Conservation (phyloP, 2,797 vertebrate species). For the Yasuhikotakia modesta region DNA sequence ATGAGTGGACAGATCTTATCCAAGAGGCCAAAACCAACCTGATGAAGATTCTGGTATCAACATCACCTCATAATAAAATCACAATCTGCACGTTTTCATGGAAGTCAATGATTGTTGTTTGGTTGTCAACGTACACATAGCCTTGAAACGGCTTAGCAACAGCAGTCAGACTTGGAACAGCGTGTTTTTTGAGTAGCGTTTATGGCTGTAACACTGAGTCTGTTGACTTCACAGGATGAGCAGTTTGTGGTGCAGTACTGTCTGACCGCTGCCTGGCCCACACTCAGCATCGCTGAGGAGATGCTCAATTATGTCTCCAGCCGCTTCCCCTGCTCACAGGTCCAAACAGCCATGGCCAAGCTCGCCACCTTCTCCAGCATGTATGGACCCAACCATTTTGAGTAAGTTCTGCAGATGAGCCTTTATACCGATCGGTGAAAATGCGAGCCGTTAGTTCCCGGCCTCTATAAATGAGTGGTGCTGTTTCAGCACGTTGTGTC, state of each 20-base stretch:
- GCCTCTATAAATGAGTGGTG: too few species aligned
- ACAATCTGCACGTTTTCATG: too few species aligned
- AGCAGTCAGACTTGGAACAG: too few species aligned
- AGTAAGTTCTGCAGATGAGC: conserved; percentile 71
- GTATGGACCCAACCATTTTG: conserved; percentile 86
- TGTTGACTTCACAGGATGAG: conserved; percentile 78
- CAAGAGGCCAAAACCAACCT: conserved; percentile 89
- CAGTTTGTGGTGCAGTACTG: conserved; percentile 93
- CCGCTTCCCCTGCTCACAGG: conserved; percentile 73
- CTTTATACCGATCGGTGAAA: background rate
- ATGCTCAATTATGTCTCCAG: conserved; percentile 86
- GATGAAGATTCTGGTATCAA: conserved; percentile 85
- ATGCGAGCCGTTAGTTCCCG: too few species aligned
- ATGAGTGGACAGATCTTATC: conserved; percentile 81
- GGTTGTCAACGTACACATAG: too few species aligned
- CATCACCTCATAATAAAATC: background rate
- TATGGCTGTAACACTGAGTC: background rate
- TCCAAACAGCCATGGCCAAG: conserved; percentile 85
- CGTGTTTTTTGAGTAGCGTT: background rate
- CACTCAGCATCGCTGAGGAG: conserved; percentile 88
- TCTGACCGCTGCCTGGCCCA: conserved; percentile 89
- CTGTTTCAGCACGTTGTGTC: too few species aligned
- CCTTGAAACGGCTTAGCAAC: too few species aligned
- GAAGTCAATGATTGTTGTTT: too few species aligned
- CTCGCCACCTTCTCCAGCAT: conserved; percentile 90